Conservation (phyloP, 2,113 vertebrate species). For the Pteropus alecto region DNA sequence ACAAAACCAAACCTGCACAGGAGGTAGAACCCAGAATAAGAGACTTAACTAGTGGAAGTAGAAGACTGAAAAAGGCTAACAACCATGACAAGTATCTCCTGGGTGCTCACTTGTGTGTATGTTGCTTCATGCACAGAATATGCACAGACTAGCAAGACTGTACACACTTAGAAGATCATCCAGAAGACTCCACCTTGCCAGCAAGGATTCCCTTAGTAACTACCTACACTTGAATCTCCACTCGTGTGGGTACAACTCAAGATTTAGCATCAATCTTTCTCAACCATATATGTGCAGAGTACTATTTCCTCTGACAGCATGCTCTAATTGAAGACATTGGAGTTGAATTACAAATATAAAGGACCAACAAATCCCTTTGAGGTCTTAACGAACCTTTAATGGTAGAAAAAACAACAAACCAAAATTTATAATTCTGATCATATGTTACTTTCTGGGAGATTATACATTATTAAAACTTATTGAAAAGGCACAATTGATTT, state of each 20-base stretch:
- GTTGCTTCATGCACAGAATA: background rate
- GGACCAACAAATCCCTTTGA: conserved; percentile 17
- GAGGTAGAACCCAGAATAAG: background rate
- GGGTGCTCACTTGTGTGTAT: background rate
- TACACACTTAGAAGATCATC: background rate
- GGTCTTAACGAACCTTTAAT: conserved; percentile 45
- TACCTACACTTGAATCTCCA: background rate
- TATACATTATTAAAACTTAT: conserved; percentile 66
- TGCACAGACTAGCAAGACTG: background rate
- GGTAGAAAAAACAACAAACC: conserved; percentile 49
- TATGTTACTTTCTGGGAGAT: conserved; percentile 54
- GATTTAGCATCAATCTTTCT: background rate
- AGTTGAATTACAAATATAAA: conserved; percentile 48
- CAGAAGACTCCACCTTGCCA: background rate
- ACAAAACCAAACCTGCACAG: background rate
- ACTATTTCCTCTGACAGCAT: background rate
- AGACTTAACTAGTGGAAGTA: background rate
- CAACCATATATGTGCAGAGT: background rate
- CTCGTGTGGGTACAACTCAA: background rate
- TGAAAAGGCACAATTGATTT: conserved; percentile 57
- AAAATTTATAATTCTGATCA: conserved; percentile 69
- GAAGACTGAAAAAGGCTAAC: background rate
- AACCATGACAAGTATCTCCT: background rate
- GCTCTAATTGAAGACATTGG: conserved; percentile 44
- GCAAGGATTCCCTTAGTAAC: background rate